Conservation (phyloP, 2,113 vertebrate genomes). For the Ictidomys tridecemlineatus region DNA sequence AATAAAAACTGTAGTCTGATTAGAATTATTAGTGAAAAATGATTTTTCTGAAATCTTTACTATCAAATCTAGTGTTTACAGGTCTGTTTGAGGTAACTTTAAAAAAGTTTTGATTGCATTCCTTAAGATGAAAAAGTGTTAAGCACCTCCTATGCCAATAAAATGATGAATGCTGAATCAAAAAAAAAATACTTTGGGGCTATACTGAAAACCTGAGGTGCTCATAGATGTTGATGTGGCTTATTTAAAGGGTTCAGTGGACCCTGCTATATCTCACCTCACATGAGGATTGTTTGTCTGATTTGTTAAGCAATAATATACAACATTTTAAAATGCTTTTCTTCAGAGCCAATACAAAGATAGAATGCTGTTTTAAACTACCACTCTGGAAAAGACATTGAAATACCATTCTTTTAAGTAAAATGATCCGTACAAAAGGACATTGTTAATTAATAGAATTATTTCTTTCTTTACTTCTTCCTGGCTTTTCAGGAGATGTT, state of each 20-base stretch:
- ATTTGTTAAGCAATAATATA: background rate
- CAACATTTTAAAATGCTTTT: slow-evolving; percentile 6
- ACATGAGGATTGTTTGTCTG: background rate
- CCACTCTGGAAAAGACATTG: background rate
- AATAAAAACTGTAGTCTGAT: no score
- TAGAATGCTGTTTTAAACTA: background rate
- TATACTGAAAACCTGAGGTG: background rate
- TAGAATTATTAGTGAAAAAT: no score
- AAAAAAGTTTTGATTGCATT: no score
- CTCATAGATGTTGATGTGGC: background rate
- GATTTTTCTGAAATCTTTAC: no score
- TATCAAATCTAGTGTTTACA: no score
- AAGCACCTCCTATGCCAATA: no score
- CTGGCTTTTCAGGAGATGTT: slow-evolving; percentile 86
- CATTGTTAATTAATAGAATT: background rate
- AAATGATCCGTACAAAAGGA: background rate
- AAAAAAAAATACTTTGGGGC: background rate
- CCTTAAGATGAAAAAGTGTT: no score
- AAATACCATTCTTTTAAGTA: slow-evolving; percentile 41
- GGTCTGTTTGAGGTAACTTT: no score
- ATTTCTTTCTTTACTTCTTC: slow-evolving; percentile 14
- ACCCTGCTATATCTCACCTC: no score
- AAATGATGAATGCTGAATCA: no score
- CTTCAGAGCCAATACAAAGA: background rate
- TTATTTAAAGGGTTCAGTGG: background rate